Base-by-base conservation (phyloP, 2,797 vertebrate genomes). In the Menidia menidia region DNA sequence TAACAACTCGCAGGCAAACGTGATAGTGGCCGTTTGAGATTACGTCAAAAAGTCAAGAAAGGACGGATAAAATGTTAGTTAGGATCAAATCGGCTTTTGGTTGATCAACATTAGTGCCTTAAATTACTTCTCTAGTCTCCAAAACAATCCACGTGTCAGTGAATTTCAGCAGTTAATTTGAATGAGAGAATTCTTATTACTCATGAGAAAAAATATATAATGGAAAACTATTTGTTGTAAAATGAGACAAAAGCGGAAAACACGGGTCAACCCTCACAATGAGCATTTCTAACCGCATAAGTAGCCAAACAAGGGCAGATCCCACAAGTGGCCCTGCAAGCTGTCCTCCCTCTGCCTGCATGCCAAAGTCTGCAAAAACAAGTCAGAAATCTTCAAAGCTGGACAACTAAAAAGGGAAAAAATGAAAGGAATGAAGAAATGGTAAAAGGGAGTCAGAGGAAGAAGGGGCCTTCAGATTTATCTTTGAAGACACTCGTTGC, bases 401-500 rank as follows among this genome's bases (percentile, higher is more conserved):
- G 25, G 62, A 33, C n/a, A 44, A 63, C 64, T 54, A 42, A 52
- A 64, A 63, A 73, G 43, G 16, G 70, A 39, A 44, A 33, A 18
- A 60, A 74, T 42, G 60, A 68, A 51, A 43, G 44, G 56, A 43
- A 43, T 0, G 55, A 67, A 41, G 16, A 60, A 62, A 19, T 42
- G 47, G 52, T 57, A 44, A 45, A 58, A 44, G 53, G 57, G 70
- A 71, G 68, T 60, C 30, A 16, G 32, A 77, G 56, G 42, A 69
- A 47, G 54, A 63, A 55, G 59, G 43, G 32, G 56, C 70, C 53
- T 19, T 77, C 75, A 35, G 88, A 93, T 90, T 92, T 74, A 91
- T 93, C 90, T 92, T 91, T 92, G 84, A 91, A 92, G 85, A 85
- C 54, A 12, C 85, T 78, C 60, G 81, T 82, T 91, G 71, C 84